A percentile compares a stretch with the other conserved stretches of the same genome.
Conservation (phyloP, 1,140 invertebrate genomes). For the Ectropis grisescens region DNA sequence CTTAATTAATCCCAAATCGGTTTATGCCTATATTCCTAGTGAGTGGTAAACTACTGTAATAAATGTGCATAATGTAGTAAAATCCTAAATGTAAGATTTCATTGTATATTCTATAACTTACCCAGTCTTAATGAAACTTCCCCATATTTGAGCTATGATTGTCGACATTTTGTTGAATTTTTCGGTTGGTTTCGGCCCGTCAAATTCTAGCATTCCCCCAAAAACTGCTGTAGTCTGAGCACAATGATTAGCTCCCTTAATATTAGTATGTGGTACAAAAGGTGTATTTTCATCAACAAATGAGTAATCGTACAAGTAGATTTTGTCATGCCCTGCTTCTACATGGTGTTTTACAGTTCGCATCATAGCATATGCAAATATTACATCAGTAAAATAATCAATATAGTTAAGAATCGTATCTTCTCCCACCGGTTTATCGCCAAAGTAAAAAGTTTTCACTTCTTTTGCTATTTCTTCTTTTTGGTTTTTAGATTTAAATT, state of each 20-base stretch:
- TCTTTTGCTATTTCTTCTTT: slow-evolving; percentile 10
- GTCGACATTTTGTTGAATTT: too few relatives aligned
- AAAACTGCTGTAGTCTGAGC: slow-evolving; percentile 12
- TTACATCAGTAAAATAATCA: slow-evolving; percentile 17
- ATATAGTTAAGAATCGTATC: slow-evolving; percentile 8
- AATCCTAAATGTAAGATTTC: too few relatives aligned
- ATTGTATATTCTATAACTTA: too few relatives aligned
- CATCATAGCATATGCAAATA: slow-evolving; percentile 8
- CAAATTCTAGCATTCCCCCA: too few relatives aligned
- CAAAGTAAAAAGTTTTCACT: slow-evolving; percentile 21
- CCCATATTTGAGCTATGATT: too few relatives aligned
- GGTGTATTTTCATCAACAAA: slow-evolving; percentile 6
- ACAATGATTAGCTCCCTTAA: slow-evolving; percentile 14
- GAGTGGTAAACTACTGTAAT: too few relatives aligned
- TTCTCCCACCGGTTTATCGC: slow-evolving; percentile 2
- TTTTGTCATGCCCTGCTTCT: slow-evolving; percentile 11
- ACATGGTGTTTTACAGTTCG: slow-evolving; percentile 7
- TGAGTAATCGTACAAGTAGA: slow-evolving; percentile 21
- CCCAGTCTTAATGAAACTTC: too few relatives aligned
- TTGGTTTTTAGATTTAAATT: slow-evolving; percentile 10
- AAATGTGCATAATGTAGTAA: too few relatives aligned
- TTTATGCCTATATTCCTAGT: too few relatives aligned
- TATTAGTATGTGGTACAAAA: slow-evolving; percentile 6
- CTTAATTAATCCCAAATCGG: too few relatives aligned
- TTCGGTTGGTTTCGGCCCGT: too few relatives aligned